These are phyloP conservation scores for Neodiprion virginianus DNA, from an alignment of 1,140 invertebrate species.

Conservation along the genomic window DNA sequence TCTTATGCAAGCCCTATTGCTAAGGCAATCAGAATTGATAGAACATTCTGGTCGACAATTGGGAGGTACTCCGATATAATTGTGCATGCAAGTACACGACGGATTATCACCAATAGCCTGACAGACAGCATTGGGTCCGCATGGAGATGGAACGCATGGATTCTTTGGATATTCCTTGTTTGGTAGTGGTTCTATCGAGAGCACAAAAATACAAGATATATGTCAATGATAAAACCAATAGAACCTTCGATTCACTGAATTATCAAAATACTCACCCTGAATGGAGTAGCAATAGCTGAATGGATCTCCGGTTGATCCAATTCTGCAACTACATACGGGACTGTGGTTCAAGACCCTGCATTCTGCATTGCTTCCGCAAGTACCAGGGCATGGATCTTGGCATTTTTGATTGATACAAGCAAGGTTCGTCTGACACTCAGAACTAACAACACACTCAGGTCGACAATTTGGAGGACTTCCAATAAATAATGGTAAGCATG, in stretches of 20 bases:
- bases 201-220: background rate
- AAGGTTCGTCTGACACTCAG: conserved; percentile 63
- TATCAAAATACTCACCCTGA: conserved; percentile 34
- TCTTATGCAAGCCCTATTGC: conserved; percentile 71
- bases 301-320: conserved; percentile 67
- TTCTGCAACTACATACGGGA: conserved; percentile 63
- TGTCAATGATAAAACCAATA: too few relatives aligned
- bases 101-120: conserved; percentile 49
- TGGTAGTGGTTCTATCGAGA: conserved; percentile 17
- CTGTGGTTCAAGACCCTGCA: conserved; percentile 66
- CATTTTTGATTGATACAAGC: conserved; percentile 65
- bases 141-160: conserved; percentile 69
- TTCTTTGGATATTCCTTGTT: conserved; percentile 35
- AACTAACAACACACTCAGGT: conserved; percentile 67
- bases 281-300: conserved; percentile 60
- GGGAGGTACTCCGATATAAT: conserved; percentile 73
- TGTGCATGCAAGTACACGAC: conserved; percentile 69
- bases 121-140: conserved; percentile 74
- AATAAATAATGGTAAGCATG: conserved; percentile 63
- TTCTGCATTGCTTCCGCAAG: conserved; percentile 66
- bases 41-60: conserved; percentile 77
- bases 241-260: too few relatives aligned
- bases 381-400: conserved; percentile 65
- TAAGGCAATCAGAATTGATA: conserved; percentile 71
- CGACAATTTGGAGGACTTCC: conserved; percentile 63